Conservation (phyloP, 2,797 vertebrate genomes). For the Decapterus maruadsi region DNA sequence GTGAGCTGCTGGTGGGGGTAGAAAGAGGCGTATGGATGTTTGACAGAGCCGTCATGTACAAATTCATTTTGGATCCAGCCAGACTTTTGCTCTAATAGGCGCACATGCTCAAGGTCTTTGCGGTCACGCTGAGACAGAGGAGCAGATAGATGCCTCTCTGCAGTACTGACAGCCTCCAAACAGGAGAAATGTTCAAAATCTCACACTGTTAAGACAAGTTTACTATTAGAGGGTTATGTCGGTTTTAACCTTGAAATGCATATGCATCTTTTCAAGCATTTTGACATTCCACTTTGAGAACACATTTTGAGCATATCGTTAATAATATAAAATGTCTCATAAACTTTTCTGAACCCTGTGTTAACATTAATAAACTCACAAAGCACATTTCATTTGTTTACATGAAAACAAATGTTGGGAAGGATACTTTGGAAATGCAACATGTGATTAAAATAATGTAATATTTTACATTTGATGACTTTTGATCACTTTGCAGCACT, state of each 20-base stretch:
- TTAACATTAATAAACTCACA: not conserved
- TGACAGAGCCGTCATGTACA: conserved; percentile 82
- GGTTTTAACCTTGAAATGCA: conserved; percentile 18
- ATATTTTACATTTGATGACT: too few relatives aligned
- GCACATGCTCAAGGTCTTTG: conserved; percentile 75
- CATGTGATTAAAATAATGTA: not conserved
- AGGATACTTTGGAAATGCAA: not conserved
- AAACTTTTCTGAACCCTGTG: not conserved
- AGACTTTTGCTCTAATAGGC: conserved; percentile 75
- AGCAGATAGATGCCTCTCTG: conserved; percentile 49
- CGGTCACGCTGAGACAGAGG: conserved; percentile 57
- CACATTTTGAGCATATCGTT: not conserved
- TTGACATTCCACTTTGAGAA: not conserved
- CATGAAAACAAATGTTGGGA: too few relatives aligned
- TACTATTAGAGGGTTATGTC: conserved; percentile 12
- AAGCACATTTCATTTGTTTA: not conserved
- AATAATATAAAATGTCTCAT: not conserved
- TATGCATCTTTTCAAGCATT: not conserved
- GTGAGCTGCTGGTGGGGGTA: conserved; percentile 43
- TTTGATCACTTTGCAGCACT: too few relatives aligned
- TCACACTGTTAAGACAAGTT: conserved; percentile 31
- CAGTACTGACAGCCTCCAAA: conserved; percentile 37
- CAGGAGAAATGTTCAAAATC: conserved; percentile 17
- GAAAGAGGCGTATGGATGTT: conserved; percentile 63
- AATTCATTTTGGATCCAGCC: conserved; percentile 79